Percentiles rank a stretch among this genome's conserved stretches.
phyloP scores from a whole-genome alignment of 2,888 invertebrate genomes.

The Lucinisca nassula region DNA sequence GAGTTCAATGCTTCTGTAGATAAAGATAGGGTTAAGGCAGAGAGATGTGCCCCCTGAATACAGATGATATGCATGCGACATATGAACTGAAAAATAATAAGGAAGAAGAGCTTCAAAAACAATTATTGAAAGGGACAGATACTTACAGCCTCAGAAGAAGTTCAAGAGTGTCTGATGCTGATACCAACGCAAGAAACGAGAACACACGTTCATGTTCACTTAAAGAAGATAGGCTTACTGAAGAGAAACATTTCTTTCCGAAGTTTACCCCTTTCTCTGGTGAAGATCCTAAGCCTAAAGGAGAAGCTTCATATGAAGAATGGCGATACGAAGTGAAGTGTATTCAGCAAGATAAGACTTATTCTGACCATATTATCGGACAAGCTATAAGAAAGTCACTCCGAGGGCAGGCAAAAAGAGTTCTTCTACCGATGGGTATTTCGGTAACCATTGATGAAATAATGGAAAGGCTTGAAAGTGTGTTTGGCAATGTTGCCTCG shows the following conservation, averaged over 20 bases:
- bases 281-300: background rate
- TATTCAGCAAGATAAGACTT: background rate
- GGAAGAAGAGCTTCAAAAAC: background rate
- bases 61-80: background rate
- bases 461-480: background rate
- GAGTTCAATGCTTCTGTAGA: background rate
- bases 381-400: background rate
- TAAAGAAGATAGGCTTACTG: background rate
- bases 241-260: background rate
- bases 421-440: background rate
- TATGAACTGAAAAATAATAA: background rate
- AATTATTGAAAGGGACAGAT: background rate
- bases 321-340: background rate
- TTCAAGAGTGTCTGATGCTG: background rate
- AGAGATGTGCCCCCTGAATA: background rate
- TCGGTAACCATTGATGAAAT: background rate
- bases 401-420: background rate
- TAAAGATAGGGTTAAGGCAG: background rate
- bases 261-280: background rate
- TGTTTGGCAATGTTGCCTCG: background rate
- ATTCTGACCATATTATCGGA: background rate
- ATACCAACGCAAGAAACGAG: background rate
- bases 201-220: background rate
- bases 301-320: background rate
- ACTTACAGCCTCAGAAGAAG: background rate